Evolutionary conservation across 2,113 vertebrate species (phyloP).

Genomic region (Echinops telfairi): DNA sequence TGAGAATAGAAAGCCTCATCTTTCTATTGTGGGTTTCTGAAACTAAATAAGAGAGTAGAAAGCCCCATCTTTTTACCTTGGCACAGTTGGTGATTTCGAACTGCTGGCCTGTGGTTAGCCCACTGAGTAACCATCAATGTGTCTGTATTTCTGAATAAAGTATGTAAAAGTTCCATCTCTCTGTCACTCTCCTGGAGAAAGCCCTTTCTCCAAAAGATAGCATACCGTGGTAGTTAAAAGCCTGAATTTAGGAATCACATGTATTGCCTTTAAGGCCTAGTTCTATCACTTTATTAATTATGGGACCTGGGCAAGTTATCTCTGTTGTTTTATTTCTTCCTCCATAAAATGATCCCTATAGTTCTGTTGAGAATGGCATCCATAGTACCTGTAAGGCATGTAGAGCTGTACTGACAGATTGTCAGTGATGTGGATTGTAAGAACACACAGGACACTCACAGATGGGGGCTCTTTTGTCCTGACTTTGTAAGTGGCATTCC

Average conservation of each 20-base stretch:
- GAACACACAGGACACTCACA: background rate
- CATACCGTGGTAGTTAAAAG: background rate
- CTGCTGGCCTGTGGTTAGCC: background rate
- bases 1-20: too few relatives aligned
- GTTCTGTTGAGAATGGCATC: background rate
- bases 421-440: too few relatives aligned
- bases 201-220: background rate
- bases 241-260: background rate
- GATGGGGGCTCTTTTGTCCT: background rate
- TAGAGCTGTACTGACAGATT: background rate
- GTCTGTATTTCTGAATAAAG: background rate
- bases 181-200: background rate
- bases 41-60: too few relatives aligned
- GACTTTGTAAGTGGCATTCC: background rate
- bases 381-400: background rate
- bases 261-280: background rate
- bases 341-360: background rate
- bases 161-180: background rate
- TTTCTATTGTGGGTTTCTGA: too few relatives aligned
- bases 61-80: too few relatives aligned
- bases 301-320: background rate
- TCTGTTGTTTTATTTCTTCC: background rate
- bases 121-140: background rate
- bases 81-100: too few relatives aligned
- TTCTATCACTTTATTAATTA: background rate